These are phyloP conservation scores for Drosophila virilis DNA, from an alignment of 1,140 invertebrate species.

Conservation along the genomic window DNA sequence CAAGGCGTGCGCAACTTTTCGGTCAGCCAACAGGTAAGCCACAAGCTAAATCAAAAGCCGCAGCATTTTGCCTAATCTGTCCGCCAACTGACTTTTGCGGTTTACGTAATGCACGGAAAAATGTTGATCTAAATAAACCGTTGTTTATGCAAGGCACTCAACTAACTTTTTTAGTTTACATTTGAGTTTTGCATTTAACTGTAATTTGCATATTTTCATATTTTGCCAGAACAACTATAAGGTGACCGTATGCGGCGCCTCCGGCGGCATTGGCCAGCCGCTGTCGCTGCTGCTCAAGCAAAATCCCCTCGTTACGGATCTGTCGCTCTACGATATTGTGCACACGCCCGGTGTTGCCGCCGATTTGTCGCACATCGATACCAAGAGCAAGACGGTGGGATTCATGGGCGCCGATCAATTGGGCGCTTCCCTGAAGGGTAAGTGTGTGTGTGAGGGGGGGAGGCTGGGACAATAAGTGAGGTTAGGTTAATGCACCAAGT, in stretches of 20 bases:
- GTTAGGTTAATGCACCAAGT: constrained; percentile 48
- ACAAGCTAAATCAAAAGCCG: constrained; percentile 2
- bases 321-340: constrained; percentile 97
- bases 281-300: constrained; percentile 97
- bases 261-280: constrained; percentile 99
- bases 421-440: constrained; percentile 86
- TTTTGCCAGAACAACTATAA: constrained; percentile 86
- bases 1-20: constrained; percentile 80
- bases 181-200: background rate
- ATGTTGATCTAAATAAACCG: background rate
- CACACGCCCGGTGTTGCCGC: constrained; percentile 98
- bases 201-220: background rate
- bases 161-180: background rate
- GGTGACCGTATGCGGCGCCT: constrained; percentile 98
- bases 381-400: constrained; percentile 92
- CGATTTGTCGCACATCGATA: constrained; percentile 99
- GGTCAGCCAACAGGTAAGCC: constrained; percentile 74
- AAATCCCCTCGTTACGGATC: constrained; percentile 91
- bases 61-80: background rate
- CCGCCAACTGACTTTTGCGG: constrained; percentile 17
- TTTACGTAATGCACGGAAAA: constrained; percentile 62
- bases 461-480: constrained; percentile 62
- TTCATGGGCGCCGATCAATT: constrained; percentile 91
- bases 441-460: constrained; percentile 68
- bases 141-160: background rate